These are phyloP conservation scores for Grus americana DNA, from an alignment of 2,113 vertebrate genomes.

Conservation along the genomic window DNA sequence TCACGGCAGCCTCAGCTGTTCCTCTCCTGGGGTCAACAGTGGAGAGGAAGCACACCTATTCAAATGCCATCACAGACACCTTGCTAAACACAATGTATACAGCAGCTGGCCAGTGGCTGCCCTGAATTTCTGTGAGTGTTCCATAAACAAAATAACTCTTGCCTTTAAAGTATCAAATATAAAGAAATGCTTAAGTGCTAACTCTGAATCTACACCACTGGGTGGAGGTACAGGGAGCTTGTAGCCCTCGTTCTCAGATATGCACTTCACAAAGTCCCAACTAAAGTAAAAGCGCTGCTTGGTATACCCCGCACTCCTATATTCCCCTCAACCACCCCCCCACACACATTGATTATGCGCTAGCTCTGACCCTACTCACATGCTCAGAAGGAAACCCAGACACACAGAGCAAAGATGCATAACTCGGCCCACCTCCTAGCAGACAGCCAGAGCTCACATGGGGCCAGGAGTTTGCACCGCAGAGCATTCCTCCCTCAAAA, in stretches of 20 bases:
- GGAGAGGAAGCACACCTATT: not conserved
- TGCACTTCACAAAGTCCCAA: rapidly evolving
- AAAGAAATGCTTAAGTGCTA: not conserved
- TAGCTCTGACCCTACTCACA: not conserved
- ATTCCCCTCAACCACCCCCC: not conserved
- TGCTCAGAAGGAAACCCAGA: not conserved
- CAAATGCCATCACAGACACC: not conserved
- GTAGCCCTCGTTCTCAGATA: not conserved
- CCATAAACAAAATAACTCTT: not conserved
- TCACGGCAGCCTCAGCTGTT: not conserved
- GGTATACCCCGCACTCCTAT: rapidly evolving
- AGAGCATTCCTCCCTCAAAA: not conserved
- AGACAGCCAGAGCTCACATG: not conserved
- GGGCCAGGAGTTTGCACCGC: rapidly evolving
- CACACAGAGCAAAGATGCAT: not conserved
- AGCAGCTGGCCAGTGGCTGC: not conserved
- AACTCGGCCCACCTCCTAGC: not conserved
- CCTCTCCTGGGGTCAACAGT: not conserved
- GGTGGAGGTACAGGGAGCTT: not conserved
- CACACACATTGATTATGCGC: too few species aligned
- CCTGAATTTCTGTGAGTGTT: not conserved
- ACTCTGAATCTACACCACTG: not conserved
- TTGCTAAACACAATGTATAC: not conserved
- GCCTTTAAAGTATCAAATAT: not conserved
- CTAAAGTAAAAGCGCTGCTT: not conserved